Percentiles rank a stretch among this genome's conserved stretches.
Evolutionary conservation across 2,888 invertebrate species (phyloP).

Genomic region (Tanypteryx hageni): DNA sequence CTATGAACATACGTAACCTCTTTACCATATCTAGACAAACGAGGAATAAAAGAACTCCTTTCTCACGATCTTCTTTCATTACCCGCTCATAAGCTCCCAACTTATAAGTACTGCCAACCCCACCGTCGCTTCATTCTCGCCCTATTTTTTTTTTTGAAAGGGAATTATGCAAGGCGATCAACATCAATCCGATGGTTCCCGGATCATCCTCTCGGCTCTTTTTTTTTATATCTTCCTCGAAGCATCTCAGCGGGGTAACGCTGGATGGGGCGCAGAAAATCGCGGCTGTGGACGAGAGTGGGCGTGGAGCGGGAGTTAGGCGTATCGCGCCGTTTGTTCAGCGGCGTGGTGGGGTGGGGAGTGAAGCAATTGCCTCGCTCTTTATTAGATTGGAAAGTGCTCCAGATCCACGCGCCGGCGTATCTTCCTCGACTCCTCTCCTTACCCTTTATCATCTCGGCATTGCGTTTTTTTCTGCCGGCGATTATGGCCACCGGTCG

Average conservation of each 20-base stretch:
- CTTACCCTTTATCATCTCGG: slow-evolving; percentile 1
- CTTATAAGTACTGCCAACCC: not conserved
- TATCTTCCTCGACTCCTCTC: not conserved
- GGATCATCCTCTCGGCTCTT: not conserved
- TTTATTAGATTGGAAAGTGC: slow-evolving; percentile 32
- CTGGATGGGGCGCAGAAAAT: not conserved
- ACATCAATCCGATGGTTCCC: slow-evolving; percentile 3
- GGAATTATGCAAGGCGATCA: slow-evolving; percentile 17
- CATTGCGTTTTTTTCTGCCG: not conserved
- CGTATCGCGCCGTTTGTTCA: not conserved
- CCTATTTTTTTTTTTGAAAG: not conserved
- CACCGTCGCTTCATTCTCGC: not conserved
- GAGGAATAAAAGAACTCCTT: not conserved
- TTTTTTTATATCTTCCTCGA: too few species aligned
- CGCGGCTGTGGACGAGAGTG: not conserved
- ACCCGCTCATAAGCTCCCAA: not conserved
- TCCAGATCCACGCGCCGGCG: not conserved
- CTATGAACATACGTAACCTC: not conserved
- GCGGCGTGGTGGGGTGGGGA: not conserved
- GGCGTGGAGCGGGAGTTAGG: not conserved
- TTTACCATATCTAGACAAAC: slow-evolving; percentile 22
- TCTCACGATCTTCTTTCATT: not conserved
- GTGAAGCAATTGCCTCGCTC: slow-evolving; percentile 10
- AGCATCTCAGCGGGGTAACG: not conserved
- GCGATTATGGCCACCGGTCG: not conserved